These are phyloP conservation scores for Columba janthina DNA, from an alignment of 2,113 vertebrate genomes.

Conservation along the genomic window DNA sequence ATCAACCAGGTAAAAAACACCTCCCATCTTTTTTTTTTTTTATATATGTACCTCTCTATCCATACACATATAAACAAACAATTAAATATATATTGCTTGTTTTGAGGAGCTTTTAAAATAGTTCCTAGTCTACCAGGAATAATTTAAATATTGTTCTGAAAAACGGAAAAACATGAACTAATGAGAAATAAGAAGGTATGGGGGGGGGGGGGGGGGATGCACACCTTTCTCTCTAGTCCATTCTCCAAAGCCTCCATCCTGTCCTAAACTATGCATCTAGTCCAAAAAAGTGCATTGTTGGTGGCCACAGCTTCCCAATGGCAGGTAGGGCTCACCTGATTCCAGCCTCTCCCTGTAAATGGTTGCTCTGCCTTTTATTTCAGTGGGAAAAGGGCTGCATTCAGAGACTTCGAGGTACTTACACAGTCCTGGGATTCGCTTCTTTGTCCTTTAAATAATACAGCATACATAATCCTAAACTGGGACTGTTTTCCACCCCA, in stretches of 20 bases:
- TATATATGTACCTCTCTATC: neutral
- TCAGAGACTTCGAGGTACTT: neutral
- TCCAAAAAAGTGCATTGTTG: neutral
- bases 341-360: neutral
- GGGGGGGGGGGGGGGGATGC: neutral
- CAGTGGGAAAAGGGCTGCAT: neutral
- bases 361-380: neutral
- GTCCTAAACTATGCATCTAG: neutral
- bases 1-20: neutral
- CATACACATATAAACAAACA: fast-evolving
- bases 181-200: neutral
- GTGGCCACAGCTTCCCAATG: neutral
- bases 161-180: neutral
- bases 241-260: neutral
- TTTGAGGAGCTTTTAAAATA: neutral
- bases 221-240: neutral
- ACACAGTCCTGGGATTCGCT: neutral
- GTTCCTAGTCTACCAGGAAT: neutral
- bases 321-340: neutral
- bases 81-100: neutral
- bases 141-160: neutral
- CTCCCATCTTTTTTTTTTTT: neutral
- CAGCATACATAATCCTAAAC: neutral
- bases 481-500: neutral
- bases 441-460: slow-evolving; percentile 51